phyloP scores from a whole-genome alignment of 2,888 invertebrate genomes.

The Sceliomorpha sp. region DNA sequence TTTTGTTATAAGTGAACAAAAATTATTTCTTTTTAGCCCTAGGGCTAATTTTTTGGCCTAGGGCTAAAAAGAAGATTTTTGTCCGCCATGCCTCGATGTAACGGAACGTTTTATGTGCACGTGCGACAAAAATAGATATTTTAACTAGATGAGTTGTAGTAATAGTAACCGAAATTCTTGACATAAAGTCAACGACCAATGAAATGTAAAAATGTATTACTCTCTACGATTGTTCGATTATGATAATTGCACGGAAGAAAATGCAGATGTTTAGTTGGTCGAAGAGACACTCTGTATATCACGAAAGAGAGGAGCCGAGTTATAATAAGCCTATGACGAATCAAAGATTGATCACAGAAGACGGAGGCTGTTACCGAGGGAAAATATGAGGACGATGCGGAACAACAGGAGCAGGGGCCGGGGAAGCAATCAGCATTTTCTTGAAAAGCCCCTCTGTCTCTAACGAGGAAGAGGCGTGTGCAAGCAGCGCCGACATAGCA shows the following conservation, averaged over 20 bases:
- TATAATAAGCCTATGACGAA: constrained; percentile 47
- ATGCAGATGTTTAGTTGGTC: constrained; percentile 13
- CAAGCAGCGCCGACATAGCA: constrained; percentile 29
- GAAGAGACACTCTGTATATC: constrained; percentile 9
- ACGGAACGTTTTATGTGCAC: too few relatives aligned
- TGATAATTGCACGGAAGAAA: background rate
- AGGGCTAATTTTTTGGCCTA: too few relatives aligned
- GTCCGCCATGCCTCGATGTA: too few relatives aligned
- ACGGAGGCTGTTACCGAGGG: constrained; percentile 31
- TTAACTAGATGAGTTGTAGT: too few relatives aligned
- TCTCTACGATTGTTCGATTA: background rate
- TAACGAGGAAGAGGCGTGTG: constrained; percentile 29
- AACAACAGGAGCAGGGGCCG: constrained; percentile 16
- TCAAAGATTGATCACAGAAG: constrained; percentile 58
- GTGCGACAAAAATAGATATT: too few relatives aligned
- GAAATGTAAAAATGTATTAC: too few relatives aligned
- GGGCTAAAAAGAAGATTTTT: too few relatives aligned
- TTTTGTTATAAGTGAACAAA: too few relatives aligned
- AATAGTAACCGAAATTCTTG: too few relatives aligned
- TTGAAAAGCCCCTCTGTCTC: constrained; percentile 59
- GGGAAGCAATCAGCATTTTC: constrained; percentile 72
- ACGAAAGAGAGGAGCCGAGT: constrained; percentile 13
- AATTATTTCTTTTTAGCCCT: too few relatives aligned
- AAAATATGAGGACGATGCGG: constrained; percentile 20
- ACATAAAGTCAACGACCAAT: too few relatives aligned